Base-by-base conservation (phyloP, 2,113 vertebrate species). In the Prietella phreatophila region DNA sequence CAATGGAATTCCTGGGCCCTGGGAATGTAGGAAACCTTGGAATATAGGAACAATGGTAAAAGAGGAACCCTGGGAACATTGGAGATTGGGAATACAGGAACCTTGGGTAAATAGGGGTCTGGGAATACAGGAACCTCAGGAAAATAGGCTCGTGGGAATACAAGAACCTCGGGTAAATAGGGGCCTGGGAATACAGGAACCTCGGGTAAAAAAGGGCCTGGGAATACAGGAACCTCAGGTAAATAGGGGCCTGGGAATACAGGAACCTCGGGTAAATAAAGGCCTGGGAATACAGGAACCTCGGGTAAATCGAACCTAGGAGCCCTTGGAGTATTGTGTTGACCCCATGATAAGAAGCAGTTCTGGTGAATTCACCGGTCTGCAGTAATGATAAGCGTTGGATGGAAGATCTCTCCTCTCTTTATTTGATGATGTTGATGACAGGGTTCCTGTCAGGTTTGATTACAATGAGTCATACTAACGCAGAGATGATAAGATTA, bases 401-500 rank as follows among this genome's bases (percentile, higher is more conserved):
- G 20, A 69, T 58, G 50, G 63, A 63, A 69, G n/a, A 79, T 63
- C 6, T 25, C 1, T 71, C 75, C 15, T 82, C 61, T 76, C n/a
- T 42, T 27, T 83, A 82, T 87, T 88, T 47, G 71, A 47, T 47
- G 75, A 78, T n/a, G 71, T 25, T 75, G 67, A 71, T 86, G 85
- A 91, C 91, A 91, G 92, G 91, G 88, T 73, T 56, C 20, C 56
- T 58, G 39, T 90, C 90, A 86, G 58, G 85, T 88, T 69, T 47
- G 42, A 91, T 91, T 83, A 86, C 85, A 91, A 88, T 89, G 92
- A 91, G 85, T 88, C 30, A 56, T 33, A 33, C 42, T 92, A 91
- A 94, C 83, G 88, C 88, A 88, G 85, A 86, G 92, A 92, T 90
- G 92, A 91, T 39, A 89, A 91, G 93, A 93, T 93, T 94, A 94